Base-by-base conservation (phyloP, 2,113 vertebrate genomes). In the Ellobius talpinus region DNA sequence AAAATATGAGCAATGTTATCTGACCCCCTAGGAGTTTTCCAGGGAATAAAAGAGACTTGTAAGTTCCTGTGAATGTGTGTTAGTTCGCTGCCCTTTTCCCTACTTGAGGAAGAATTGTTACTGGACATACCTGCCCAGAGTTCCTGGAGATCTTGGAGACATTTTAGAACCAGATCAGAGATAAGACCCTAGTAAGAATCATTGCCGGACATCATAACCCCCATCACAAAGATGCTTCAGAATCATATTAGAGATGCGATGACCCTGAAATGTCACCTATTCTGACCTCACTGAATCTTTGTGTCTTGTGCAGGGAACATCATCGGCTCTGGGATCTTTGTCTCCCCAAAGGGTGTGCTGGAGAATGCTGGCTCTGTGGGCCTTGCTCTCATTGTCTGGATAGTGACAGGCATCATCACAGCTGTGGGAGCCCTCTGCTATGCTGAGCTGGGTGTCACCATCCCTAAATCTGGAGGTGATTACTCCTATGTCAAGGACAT, bases 401-500 rank as follows among this genome's bases (percentile, higher is more conserved):
- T 99, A n/a, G 96, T 99, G 91, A 99, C 99, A 0, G 99, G 99
- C 0, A 0, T 99, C 96, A 99, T 99, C 98, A 99, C 99, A 0
- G 99, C 99, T 66, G 99, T 99, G 24, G 99, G 99, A 2, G 99
- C 99, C 1, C 98, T 99, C 93, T 99, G 99, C 98, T 99, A 99
- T 39, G 99, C 99, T 1, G 99, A 99, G 96, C 98, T 99, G 33
- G 99, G 99, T 0, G 99, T 99, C 98, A 99, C 99, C 96, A 99
- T 99, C 97, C 99, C 99, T 63, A 99, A 99, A 95, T 99, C 99
- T 3, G 99, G 99, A 21, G 99, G 99, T 9, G 99, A 99, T 98
- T 99, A 99, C 97, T 99, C 99, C 93, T 99, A 99, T 12, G 99
- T 99, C 82, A 99, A 99, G 96, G 99, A 99, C 97, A 99, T 99